Evolutionary conservation across 1,140 invertebrate genomes (phyloP).

Genomic region (Tribolium castaneum): DNA sequence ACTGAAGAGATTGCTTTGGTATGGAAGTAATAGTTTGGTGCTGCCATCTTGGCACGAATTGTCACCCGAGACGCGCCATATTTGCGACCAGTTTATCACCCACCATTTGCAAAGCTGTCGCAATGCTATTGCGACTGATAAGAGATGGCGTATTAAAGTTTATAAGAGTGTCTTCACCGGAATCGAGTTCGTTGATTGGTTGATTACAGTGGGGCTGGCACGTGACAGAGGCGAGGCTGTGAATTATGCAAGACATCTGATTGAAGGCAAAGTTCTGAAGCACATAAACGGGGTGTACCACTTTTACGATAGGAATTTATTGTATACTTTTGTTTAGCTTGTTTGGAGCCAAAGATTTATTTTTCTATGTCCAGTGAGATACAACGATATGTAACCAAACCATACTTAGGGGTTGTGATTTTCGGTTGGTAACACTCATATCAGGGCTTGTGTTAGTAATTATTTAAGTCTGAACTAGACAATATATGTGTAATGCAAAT

Average conservation of each 20-base stretch:
- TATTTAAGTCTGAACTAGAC: not conserved
- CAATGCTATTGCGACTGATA: constrained; percentile 81
- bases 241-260: constrained; percentile 83
- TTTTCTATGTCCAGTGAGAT: not conserved
- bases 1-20: constrained; percentile 72
- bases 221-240: constrained; percentile 81
- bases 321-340: constrained; percentile 73
- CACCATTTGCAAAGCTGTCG: constrained; percentile 87
- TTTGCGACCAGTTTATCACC: constrained; percentile 89
- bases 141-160: constrained; percentile 66
- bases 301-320: constrained; percentile 78
- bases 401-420: not conserved
- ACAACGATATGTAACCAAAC: not conserved
- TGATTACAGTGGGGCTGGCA: constrained; percentile 81
- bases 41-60: constrained; percentile 81
- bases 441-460: not conserved
- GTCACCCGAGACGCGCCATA: constrained; percentile 79
- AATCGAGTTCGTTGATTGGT: constrained; percentile 86
- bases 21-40: constrained; percentile 76
- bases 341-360: constrained; percentile 18
- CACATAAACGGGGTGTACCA: constrained; percentile 86
- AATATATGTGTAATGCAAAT: constrained; percentile 10
- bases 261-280: constrained; percentile 84
- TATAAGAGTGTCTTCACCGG: constrained; percentile 87
- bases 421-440: not conserved